phyloP scores from a whole-genome alignment of 1,140 invertebrate species.

The Papilio xuthus region DNA sequence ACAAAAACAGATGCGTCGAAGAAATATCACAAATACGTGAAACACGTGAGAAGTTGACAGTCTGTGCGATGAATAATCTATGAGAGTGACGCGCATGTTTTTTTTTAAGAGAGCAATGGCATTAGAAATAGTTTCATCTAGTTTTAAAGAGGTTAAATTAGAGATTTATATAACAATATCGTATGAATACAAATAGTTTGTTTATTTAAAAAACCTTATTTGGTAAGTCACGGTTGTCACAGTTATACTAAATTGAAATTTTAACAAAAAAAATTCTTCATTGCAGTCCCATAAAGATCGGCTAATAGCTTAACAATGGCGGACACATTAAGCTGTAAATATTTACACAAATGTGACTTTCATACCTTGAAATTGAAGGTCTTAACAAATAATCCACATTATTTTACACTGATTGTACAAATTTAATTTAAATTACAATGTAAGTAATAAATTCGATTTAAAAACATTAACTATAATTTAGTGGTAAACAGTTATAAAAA shows the following conservation, averaged over 20 bases:
- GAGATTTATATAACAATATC: slow-evolving; percentile 20
- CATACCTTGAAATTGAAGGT: background rate
- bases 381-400: background rate
- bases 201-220: slow-evolving; percentile 17
- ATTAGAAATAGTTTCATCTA: slow-evolving; percentile 3
- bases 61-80: slow-evolving; percentile 29
- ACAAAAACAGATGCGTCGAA: slow-evolving; percentile 33
- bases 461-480: too few relatives aligned
- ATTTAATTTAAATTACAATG: background rate
- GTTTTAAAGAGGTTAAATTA: slow-evolving; percentile 28
- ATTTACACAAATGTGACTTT: slow-evolving; percentile 35
- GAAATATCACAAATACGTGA: slow-evolving; percentile 36
- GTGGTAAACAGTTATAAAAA: too few relatives aligned
- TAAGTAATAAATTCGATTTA: too few relatives aligned
- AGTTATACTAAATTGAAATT: background rate
- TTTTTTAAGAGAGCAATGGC: slow-evolving; percentile 22
- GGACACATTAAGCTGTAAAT: slow-evolving; percentile 5
- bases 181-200: slow-evolving; percentile 12
- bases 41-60: slow-evolving; percentile 24
- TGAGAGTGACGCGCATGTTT: slow-evolving; percentile 25
- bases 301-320: background rate
- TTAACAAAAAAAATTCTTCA: background rate
- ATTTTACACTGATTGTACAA: background rate
- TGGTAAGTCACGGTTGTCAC: background rate
- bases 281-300: background rate